Percentiles rank a stretch among this genome's conserved stretches.
phyloP scores from a whole-genome alignment of 1,140 invertebrate species.

The Eufriesea mexicana region DNA sequence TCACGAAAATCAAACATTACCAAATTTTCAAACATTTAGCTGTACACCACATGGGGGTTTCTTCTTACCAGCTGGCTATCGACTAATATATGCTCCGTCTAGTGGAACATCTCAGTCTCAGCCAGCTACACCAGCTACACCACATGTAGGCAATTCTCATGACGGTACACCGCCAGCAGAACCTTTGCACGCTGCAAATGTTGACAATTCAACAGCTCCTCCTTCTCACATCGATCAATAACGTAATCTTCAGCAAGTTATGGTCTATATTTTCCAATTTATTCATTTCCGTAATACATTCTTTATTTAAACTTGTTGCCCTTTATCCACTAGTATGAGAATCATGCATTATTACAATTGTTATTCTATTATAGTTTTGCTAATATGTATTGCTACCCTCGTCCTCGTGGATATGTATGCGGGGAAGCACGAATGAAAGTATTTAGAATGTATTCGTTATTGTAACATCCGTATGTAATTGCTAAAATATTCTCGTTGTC shows the following conservation, averaged over 20 bases:
- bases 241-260: slow-evolving; percentile 53
- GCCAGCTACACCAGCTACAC: slow-evolving; percentile 76
- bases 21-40: slow-evolving; percentile 75
- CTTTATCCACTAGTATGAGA: slow-evolving; percentile 46
- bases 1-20: slow-evolving; percentile 72
- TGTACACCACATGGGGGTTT: slow-evolving; percentile 77
- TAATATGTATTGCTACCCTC: slow-evolving; percentile 46
- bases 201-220: slow-evolving; percentile 55
- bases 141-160: slow-evolving; percentile 76
- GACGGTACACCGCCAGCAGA: slow-evolving; percentile 78
- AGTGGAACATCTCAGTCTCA: slow-evolving; percentile 69
- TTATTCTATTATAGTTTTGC: slow-evolving; percentile 65
- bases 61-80: slow-evolving; percentile 78
- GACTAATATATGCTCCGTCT: slow-evolving; percentile 77
- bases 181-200: slow-evolving; percentile 63
- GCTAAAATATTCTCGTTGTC: slow-evolving; percentile 59
- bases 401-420: slow-evolving; percentile 33
- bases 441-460: slow-evolving; percentile 54
- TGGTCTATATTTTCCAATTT: slow-evolving; percentile 56
- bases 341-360: slow-evolving; percentile 58
- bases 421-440: slow-evolving; percentile 49
- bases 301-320: slow-evolving; percentile 59
- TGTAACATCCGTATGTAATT: slow-evolving; percentile 41
- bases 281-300: slow-evolving; percentile 55
- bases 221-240: slow-evolving; percentile 69